phyloP scores from a whole-genome alignment of 2,797 vertebrate genomes.

The Crenuchus spilurus region DNA sequence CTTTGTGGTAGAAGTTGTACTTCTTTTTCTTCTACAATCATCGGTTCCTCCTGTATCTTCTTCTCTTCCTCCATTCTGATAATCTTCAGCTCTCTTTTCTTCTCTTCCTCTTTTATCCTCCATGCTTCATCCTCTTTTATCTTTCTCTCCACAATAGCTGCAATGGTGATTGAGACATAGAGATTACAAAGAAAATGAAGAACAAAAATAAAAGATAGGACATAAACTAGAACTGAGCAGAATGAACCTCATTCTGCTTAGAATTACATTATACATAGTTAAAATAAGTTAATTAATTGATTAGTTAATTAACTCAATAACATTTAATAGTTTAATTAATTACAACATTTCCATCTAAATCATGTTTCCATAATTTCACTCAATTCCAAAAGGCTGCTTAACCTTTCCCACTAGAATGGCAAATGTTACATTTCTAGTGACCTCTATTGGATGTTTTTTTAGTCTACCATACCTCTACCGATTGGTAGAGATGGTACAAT shows the following conservation, averaged over 20 bases:
- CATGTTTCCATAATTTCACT: too few species aligned
- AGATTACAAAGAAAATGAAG: background rate
- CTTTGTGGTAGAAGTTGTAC: background rate
- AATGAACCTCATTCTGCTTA: background rate
- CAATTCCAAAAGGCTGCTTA: too few species aligned
- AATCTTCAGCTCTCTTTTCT: background rate
- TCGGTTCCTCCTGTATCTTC: background rate
- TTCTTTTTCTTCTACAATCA: conserved; percentile 4
- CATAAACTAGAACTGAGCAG: background rate
- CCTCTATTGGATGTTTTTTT: too few species aligned
- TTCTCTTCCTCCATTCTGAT: background rate
- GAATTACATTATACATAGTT: too few species aligned
- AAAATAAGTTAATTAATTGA: too few species aligned
- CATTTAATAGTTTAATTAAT: too few species aligned
- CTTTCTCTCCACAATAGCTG: background rate
- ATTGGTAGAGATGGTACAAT: too few species aligned
- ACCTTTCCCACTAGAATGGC: too few species aligned
- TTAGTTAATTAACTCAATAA: too few species aligned
- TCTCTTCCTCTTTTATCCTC: background rate
- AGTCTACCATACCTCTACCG: too few species aligned
- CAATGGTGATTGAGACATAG: background rate
- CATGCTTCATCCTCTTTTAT: background rate
- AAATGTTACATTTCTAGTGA: too few species aligned
- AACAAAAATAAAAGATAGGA: background rate
- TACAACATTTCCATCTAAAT: too few species aligned